These are phyloP conservation scores for Syrphus vitripennis DNA, from an alignment of 2,888 invertebrate genomes.

Conservation along the genomic window DNA sequence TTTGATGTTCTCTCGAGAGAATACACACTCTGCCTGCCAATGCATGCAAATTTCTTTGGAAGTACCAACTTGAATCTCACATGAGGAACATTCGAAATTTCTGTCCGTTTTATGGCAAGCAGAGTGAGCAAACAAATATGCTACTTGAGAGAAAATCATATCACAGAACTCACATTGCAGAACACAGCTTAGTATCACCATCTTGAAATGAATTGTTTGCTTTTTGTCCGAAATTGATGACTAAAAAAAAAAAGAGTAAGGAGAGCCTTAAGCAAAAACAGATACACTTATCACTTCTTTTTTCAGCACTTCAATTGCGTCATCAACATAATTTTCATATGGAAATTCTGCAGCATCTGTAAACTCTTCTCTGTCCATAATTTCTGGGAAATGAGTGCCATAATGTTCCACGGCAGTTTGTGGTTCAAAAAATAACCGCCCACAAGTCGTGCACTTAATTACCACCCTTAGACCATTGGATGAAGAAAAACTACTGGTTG, in stretches of 20 bases:
- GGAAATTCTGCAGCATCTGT: conserved; percentile 73
- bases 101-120: conserved; percentile 76
- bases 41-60: conserved; percentile 83
- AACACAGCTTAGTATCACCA: conserved; percentile 78
- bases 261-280: neutral
- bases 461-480: conserved; percentile 75
- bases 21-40: conserved; percentile 82
- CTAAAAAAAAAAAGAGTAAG: neutral
- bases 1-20: conserved; percentile 77
- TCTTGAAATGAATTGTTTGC: conserved; percentile 72
- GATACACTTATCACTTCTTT: conserved; percentile 47
- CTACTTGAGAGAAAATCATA: conserved; percentile 82
- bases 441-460: conserved; percentile 78
- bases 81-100: conserved; percentile 80
- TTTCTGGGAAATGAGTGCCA: conserved; percentile 73
- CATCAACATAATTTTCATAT: conserved; percentile 74
- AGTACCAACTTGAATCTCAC: conserved; percentile 81
- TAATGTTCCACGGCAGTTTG: conserved; percentile 75
- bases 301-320: conserved; percentile 72
- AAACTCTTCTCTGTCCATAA: conserved; percentile 68
- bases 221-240: conserved; percentile 67
- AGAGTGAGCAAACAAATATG: conserved; percentile 79
- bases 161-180: conserved; percentile 85
- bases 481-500: conserved; percentile 36
- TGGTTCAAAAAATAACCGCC: conserved; percentile 76